A percentile compares a stretch with the other conserved stretches of the same genome.
These are phyloP conservation scores for Bibio marci DNA, from an alignment of 2,888 invertebrate species.

Conservation along the genomic window DNA sequence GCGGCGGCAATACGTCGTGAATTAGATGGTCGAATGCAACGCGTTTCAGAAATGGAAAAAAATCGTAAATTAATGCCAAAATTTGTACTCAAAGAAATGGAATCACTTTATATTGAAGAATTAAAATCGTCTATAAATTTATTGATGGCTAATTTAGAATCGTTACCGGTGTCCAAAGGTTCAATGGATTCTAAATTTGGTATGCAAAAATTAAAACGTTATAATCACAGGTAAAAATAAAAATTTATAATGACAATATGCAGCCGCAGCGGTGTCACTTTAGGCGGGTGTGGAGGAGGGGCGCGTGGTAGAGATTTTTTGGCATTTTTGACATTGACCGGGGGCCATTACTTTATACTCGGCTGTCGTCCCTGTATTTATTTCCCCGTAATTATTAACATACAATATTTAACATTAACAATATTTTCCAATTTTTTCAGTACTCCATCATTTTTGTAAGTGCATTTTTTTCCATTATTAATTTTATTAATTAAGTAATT, in stretches of 20 bases:
- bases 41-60: slow-evolving; percentile 93
- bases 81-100: slow-evolving; percentile 99
- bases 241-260: too few relatives aligned
- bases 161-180: slow-evolving; percentile 95
- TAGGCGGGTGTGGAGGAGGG: too few relatives aligned
- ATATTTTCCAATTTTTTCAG: too few relatives aligned
- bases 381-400: too few relatives aligned
- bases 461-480: too few relatives aligned
- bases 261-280: too few relatives aligned
- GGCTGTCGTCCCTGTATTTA: too few relatives aligned
- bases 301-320: not conserved
- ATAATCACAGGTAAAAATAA: slow-evolving; percentile 80
- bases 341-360: too few relatives aligned
- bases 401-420: too few relatives aligned
- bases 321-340: too few relatives aligned
- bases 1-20: slow-evolving; percentile 98
- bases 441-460: slow-evolving; percentile 28
- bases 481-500: too few relatives aligned
- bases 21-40: slow-evolving; percentile 92
- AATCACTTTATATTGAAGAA: slow-evolving; percentile 97
- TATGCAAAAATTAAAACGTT: slow-evolving; percentile 92
- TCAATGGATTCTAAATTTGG: slow-evolving; percentile 95
- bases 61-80: slow-evolving; percentile 96
- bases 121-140: slow-evolving; percentile 93
- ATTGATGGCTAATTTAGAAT: slow-evolving; percentile 97